Conservation (phyloP, 2,113 vertebrate species). For the Antigone vipio region DNA sequence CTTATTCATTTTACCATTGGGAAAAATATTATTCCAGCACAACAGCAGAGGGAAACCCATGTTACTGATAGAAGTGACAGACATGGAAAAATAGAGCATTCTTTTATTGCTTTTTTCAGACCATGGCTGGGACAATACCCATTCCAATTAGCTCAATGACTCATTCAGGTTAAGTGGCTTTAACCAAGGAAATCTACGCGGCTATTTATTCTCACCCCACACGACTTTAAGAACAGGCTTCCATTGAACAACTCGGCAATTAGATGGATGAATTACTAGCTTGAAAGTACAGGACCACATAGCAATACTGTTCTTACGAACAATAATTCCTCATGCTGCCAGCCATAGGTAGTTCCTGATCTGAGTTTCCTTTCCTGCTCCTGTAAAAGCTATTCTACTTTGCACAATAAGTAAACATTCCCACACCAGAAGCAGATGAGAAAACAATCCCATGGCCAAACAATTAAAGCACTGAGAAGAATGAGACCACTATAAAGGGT, state of each 20-base stretch:
- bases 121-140: background rate
- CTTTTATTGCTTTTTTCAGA: background rate
- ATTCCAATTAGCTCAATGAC: background rate
- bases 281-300: background rate
- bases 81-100: background rate
- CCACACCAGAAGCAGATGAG: background rate
- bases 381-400: background rate
- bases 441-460: background rate
- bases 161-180: background rate
- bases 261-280: background rate
- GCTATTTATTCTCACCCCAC: background rate
- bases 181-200: background rate
- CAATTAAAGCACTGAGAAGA: background rate
- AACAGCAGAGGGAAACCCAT: background rate
- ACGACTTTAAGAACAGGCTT: background rate
- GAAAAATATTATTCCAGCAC: background rate
- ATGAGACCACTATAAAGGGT: background rate
- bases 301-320: background rate
- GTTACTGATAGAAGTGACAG: background rate
- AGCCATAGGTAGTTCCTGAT: background rate
- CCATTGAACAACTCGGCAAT: background rate
- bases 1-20: background rate
- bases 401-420: rapidly evolving
- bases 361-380: background rate
- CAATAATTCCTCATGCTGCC: background rate